Percentiles rank a stretch among this genome's conserved stretches.
Evolutionary conservation across 2,888 invertebrate species (phyloP).

Genomic region (Terebella lapidaria): DNA sequence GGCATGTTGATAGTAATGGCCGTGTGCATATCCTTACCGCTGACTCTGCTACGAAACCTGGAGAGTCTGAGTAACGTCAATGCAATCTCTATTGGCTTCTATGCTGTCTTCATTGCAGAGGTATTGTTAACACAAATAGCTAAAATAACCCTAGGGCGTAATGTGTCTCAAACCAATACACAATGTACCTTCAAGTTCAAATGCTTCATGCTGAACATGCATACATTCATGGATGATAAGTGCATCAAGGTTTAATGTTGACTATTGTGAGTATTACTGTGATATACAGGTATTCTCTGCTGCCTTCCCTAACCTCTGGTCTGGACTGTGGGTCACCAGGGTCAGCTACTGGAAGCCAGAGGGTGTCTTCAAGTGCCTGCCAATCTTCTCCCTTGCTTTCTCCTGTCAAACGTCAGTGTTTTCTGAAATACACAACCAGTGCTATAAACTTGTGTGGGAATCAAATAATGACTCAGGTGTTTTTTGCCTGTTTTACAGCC

Average conservation of each 20-base stretch:
- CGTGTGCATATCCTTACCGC: slow-evolving; percentile 72
- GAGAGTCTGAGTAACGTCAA: slow-evolving; percentile 83
- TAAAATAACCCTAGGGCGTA: no score
- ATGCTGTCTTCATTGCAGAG: slow-evolving; percentile 80
- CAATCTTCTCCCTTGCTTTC: slow-evolving; percentile 93
- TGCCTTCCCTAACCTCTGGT: slow-evolving; percentile 69
- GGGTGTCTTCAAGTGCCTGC: slow-evolving; percentile 84
- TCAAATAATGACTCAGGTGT: no score
- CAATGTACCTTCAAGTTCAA: no score
- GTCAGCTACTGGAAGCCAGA: slow-evolving; percentile 61
- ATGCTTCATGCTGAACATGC: no score
- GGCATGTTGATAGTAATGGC: slow-evolving; percentile 50
- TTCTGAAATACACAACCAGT: not conserved
- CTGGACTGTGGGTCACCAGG: slow-evolving; percentile 65
- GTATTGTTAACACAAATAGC: no score
- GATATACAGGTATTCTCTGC: slow-evolving; percentile 79
- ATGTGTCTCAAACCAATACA: no score
- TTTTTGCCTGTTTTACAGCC: slow-evolving; percentile 33
- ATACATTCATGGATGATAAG: no score
- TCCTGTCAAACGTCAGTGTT: slow-evolving; percentile 86
- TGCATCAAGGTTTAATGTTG: no score
- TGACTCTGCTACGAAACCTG: slow-evolving; percentile 82
- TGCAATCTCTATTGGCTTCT: slow-evolving; percentile 86
- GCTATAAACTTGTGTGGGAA: no score
- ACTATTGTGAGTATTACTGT: no score